Evolutionary conservation across 2,888 invertebrate species (phyloP).

Genomic region (Lasiommata megera): DNA sequence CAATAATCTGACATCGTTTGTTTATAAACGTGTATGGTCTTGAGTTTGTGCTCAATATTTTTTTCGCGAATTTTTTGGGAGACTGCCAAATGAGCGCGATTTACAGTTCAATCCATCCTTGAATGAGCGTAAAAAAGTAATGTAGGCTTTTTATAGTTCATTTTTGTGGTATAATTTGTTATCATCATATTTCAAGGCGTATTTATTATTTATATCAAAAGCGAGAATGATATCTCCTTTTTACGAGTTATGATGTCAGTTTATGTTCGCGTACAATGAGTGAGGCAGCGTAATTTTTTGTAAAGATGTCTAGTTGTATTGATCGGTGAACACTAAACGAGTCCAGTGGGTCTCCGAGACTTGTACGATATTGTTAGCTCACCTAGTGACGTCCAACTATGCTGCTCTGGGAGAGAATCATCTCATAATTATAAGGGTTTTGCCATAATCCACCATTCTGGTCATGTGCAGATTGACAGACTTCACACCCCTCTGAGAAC

Average conservation of each 20-base stretch:
- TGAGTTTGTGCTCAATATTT: slow-evolving; percentile 14
- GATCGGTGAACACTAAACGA: no score
- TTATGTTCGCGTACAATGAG: not conserved
- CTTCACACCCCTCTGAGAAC: no score
- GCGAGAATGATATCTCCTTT: not conserved
- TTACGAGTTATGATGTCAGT: not conserved
- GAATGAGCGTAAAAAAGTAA: slow-evolving; percentile 15
- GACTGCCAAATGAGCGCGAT: slow-evolving; percentile 15
- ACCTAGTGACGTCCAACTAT: no score
- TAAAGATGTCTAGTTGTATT: no score
- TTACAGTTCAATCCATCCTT: slow-evolving; percentile 21
- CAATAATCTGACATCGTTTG: not conserved
- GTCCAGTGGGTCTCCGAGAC: no score
- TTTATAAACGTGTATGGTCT: not conserved
- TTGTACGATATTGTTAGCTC: no score
- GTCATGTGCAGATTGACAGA: no score
- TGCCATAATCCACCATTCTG: no score
- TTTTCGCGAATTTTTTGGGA: slow-evolving; percentile 19
- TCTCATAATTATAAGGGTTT: no score
- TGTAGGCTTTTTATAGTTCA: slow-evolving; percentile 10
- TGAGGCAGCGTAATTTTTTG: not conserved
- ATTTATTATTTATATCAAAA: slow-evolving; percentile 1
- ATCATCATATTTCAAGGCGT: not conserved
- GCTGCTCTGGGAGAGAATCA: no score
- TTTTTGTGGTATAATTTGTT: slow-evolving; percentile 3